Evolutionary conservation across 2,797 vertebrate genomes (phyloP), one percentile per base, ranked within the genome.

Genomic region (Nyctalus aviator): DNA sequence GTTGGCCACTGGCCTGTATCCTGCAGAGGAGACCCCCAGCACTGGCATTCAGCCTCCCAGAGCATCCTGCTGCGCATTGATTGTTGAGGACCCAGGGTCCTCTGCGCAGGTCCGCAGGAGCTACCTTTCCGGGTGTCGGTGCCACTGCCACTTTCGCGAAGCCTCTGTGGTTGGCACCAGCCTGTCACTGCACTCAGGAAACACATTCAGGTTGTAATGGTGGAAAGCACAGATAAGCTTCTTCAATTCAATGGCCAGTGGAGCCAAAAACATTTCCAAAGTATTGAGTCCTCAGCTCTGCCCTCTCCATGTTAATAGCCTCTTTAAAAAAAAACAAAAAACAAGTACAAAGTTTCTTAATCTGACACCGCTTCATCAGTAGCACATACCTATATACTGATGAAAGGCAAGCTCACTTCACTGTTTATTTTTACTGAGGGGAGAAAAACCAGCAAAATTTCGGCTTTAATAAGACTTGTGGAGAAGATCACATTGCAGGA

Each of bases 371-470:
- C 37, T 44, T 41, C 55, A n/a, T 69, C 35, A 59, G 0, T 76
- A 83, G 37, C 64, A 35, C 4, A 57, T 68, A 27, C 64, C 50
- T 64, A 82, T 57, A 13, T 82, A n/a, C 41, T 85, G 64, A 75
- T 73, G 66, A 84, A 84, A 92, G 77, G 68, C 59, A 72, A 20
- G 62, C 32, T 23, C 1, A 64, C 27, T 78, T 75, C 35, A 66
- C 41, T 73, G 15, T 94, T 57, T 73, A 14, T 72, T 90, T 84
- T 91, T 50, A 68, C 44, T 44, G n/a, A 86, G 32, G 13, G 8
- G 89, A 48, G 57, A 71, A 90, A 92, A 86, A 64, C 90, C 68
- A 89, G 12, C 25, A 23, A 15, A 88, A 76, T 76, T 25, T 59
- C 21, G 77, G 50, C 46, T 59, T 41, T 73, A 48, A 92, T 59